Evolutionary conservation across 2,888 invertebrate species (phyloP).

Genomic region (Callinectes sapidus): DNA sequence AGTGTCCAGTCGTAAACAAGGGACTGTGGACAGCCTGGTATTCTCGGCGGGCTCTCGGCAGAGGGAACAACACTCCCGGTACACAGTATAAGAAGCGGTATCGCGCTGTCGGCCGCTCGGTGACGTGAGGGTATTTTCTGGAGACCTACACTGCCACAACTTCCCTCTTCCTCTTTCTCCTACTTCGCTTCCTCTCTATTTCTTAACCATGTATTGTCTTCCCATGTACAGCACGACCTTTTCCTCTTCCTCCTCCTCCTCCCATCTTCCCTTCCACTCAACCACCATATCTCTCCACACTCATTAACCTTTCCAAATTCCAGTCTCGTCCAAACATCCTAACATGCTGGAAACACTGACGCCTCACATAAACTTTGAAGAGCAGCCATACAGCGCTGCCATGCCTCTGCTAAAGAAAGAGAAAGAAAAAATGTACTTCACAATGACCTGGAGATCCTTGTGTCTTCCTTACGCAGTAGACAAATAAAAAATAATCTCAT

Average conservation of each 20-base stretch:
- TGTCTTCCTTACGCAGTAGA: neutral
- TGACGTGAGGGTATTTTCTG: conserved; percentile 11
- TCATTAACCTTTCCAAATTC: neutral
- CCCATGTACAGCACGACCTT: neutral
- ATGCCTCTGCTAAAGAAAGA: neutral
- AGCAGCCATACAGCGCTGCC: neutral
- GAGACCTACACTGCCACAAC: neutral
- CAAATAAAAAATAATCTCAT: neutral
- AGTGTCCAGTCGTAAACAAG: conserved; percentile 21
- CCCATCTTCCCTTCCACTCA: neutral
- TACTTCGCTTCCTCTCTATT: neutral
- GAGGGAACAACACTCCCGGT: neutral
- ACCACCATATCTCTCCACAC: neutral
- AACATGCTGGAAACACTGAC: neutral
- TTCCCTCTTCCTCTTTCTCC: neutral
- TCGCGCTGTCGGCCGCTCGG: neutral
- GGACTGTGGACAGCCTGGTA: conserved; percentile 19
- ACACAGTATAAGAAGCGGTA: neutral
- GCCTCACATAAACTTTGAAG: neutral
- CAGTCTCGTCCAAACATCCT: neutral
- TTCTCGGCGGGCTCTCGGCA: neutral
- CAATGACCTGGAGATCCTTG: neutral
- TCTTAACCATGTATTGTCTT: neutral
- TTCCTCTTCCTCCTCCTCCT: neutral
- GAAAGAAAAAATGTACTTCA: neutral